These are phyloP conservation scores for Dyspetes luteomarginatus DNA, from an alignment of 2,888 invertebrate species.

Conservation along the genomic window DNA sequence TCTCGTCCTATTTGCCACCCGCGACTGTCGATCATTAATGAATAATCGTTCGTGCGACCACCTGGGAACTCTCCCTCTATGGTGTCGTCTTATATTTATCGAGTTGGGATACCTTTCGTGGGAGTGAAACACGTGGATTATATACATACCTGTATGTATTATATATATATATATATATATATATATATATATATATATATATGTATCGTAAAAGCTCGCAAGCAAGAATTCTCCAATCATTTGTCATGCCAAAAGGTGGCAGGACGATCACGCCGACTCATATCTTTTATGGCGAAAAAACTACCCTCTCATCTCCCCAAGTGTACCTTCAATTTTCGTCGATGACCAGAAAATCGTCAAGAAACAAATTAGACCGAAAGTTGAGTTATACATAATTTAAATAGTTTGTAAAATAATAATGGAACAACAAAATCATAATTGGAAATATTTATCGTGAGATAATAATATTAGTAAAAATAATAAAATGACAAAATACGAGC, in stretches of 20 bases:
- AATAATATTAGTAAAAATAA: no score
- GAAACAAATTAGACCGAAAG: not conserved
- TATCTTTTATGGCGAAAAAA: conserved; percentile 7
- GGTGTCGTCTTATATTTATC: conserved; percentile 29
- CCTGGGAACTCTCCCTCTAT: conserved; percentile 51
- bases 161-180: conserved; percentile 4
- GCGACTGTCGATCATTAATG: conserved; percentile 77
- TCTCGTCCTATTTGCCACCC: conserved; percentile 58
- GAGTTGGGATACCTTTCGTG: conserved; percentile 50
- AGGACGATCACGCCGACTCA: conserved; percentile 79
- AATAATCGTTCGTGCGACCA: conserved; percentile 74
- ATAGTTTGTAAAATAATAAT: no score
- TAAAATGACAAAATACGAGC: no score
- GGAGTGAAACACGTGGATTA: conserved; percentile 66
- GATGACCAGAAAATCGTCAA: not conserved
- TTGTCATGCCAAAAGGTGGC: conserved; percentile 79
- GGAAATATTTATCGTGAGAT: no score
- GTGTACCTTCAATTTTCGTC: not conserved
- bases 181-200: conserved; percentile 19
- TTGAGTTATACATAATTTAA: no score
- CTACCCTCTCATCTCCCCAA: not conserved
- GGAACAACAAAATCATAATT: no score
- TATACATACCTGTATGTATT: conserved; percentile 11
- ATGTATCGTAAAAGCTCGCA: conserved; percentile 19
- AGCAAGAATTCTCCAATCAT: conserved; percentile 75